Evolutionary conservation across 2,888 invertebrate species (phyloP).

Genomic region (Hemistola chrysoprasaria): DNA sequence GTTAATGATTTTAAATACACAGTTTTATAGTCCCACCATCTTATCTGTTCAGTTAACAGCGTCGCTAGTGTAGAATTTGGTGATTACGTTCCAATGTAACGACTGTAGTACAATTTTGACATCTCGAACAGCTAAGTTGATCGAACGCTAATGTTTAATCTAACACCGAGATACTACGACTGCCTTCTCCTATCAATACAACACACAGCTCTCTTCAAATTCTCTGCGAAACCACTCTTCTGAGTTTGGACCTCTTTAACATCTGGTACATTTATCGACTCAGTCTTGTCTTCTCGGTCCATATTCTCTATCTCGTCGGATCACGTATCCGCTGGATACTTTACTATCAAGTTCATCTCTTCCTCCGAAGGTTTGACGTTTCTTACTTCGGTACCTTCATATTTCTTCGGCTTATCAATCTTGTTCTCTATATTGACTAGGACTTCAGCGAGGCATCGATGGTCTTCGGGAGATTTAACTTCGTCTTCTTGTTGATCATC

Average conservation of each 20-base stretch:
- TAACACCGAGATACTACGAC: conserved; percentile 49
- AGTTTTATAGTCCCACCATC: no score
- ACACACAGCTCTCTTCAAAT: conserved; percentile 71
- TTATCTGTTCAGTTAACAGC: no score
- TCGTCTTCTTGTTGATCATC: conserved; percentile 51
- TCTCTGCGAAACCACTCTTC: conserved; percentile 70
- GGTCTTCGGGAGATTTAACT: conserved; percentile 59
- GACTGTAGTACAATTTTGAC: no score
- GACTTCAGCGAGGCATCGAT: conserved; percentile 66
- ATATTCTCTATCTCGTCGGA: conserved; percentile 64
- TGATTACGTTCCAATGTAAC: no score
- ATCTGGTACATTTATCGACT: conserved; percentile 43
- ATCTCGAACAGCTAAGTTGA: no score
- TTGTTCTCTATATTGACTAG: conserved; percentile 74
- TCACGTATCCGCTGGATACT: conserved; percentile 78
- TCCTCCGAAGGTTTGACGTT: conserved; percentile 62
- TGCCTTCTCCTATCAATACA: conserved; percentile 73
- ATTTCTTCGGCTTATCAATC: conserved; percentile 65
- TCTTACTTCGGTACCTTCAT: conserved; percentile 63
- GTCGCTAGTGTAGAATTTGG: no score
- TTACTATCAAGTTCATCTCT: conserved; percentile 74
- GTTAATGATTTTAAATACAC: no score
- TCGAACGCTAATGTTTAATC: conserved; percentile 10
- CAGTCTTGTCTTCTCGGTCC: conserved; percentile 60
- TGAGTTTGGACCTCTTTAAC: conserved; percentile 59